Percentiles rank a stretch among this genome's conserved stretches.
Conservation (phyloP, 2,888 invertebrate genomes). For the Chaetogeoica ovagalla region DNA sequence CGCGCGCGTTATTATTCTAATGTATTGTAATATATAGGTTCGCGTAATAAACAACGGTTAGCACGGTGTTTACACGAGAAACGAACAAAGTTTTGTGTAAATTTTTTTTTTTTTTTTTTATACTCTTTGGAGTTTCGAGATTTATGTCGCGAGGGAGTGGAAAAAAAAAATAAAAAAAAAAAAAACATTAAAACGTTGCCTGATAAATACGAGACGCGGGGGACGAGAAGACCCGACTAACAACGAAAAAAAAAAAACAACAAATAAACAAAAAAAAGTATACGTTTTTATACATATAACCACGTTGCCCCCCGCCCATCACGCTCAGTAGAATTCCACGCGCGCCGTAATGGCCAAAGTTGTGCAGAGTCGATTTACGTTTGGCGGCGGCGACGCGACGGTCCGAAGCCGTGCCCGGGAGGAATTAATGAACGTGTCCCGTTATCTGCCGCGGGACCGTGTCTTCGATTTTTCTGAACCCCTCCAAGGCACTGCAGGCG, state of each 20-base stretch:
- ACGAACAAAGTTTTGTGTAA: slow-evolving; percentile 27
- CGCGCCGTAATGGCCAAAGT: slow-evolving; percentile 42
- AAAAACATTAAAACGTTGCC: slow-evolving; percentile 47
- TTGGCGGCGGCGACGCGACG: slow-evolving; percentile 45
- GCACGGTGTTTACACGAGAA: slow-evolving; percentile 23
- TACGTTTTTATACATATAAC: slow-evolving; percentile 6
- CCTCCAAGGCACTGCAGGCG: slow-evolving; percentile 46
- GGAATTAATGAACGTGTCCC: slow-evolving; percentile 51
- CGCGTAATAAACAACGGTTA: background rate
- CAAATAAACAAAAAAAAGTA: background rate
- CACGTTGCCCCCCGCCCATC: slow-evolving; percentile 17
- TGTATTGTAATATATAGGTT: too few relatives aligned
- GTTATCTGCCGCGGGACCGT: slow-evolving; percentile 49
- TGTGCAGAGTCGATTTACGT: slow-evolving; percentile 51
- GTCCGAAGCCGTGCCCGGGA: slow-evolving; percentile 48
- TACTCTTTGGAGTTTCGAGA: slow-evolving; percentile 41
- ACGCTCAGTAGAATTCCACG: slow-evolving; percentile 27
- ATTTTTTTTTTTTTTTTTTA: slow-evolving; percentile 37
- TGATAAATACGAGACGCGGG: slow-evolving; percentile 48
- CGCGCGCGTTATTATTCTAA: too few relatives aligned
- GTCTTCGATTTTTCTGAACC: slow-evolving; percentile 53
- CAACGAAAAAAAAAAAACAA: slow-evolving; percentile 24
- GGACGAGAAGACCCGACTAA: slow-evolving; percentile 33
- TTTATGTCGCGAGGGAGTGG: slow-evolving; percentile 42
- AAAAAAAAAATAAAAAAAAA: slow-evolving; percentile 37